These are phyloP conservation scores for Decapterus maruadsi DNA, from an alignment of 2,797 vertebrate genomes.

Conservation along the genomic window DNA sequence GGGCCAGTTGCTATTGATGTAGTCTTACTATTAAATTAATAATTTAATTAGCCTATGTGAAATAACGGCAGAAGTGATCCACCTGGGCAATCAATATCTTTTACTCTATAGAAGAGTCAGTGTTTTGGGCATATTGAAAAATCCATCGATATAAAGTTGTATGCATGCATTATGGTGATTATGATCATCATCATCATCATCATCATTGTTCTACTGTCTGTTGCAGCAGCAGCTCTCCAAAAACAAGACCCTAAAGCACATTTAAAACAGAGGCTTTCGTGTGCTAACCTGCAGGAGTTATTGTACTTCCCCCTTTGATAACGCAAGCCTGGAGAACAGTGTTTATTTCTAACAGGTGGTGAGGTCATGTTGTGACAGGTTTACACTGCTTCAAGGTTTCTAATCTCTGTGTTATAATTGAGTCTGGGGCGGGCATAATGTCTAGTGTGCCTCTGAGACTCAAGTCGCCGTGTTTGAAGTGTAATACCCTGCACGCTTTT, in stretches of 20 bases:
- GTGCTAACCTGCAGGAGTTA: conserved; percentile 46
- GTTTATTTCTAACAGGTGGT: conserved; percentile 42
- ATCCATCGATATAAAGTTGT: no score
- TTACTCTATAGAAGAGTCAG: no score
- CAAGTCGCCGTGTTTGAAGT: conserved; percentile 27
- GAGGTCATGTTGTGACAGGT: conserved; percentile 60
- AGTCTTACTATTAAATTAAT: no score
- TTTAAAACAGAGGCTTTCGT: conserved; percentile 11
- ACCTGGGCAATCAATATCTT: no score
- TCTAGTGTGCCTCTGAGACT: not conserved
- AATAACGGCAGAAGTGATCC: no score
- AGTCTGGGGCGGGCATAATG: conserved; percentile 16
- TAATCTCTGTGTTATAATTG: conserved; percentile 46
- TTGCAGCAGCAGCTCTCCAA: not conserved
- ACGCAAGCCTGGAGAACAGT: not conserved
- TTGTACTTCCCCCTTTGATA: conserved; percentile 2
- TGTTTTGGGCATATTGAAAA: no score
- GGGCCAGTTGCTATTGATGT: no score
- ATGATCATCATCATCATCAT: not conserved
- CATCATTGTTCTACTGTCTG: not conserved
- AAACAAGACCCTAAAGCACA: conserved; percentile 2
- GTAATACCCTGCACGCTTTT: conserved; percentile 1
- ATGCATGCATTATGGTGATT: not conserved
- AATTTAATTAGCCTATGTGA: no score
- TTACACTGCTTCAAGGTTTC: conserved; percentile 7